A percentile compares a stretch with the other conserved stretches of the same genome.
phyloP scores from a whole-genome alignment of 2,113 vertebrate genomes.

The Baryphthengus martii region DNA sequence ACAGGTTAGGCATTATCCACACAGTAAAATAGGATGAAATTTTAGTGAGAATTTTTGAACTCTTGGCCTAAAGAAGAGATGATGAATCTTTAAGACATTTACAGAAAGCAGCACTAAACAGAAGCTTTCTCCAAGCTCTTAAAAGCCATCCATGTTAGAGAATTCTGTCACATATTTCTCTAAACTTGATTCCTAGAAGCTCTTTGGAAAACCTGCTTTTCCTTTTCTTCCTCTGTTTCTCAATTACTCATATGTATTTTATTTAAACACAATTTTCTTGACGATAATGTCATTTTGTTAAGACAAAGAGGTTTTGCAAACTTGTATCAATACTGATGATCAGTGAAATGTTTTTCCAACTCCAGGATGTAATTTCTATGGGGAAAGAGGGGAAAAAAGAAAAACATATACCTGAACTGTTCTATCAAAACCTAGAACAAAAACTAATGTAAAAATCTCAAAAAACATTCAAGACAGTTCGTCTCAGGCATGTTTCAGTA shows the following conservation, averaged over 20 bases:
- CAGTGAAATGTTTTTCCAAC: not conserved
- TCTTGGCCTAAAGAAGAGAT: not conserved
- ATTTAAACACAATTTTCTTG: not conserved
- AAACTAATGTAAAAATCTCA: not conserved
- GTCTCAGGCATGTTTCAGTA: not conserved
- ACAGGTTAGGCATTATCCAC: not conserved
- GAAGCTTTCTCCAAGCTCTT: not conserved
- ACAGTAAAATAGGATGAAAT: not conserved
- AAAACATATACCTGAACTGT: rapidly evolving
- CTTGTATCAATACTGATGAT: not conserved
- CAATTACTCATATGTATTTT: not conserved
- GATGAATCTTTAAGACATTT: not conserved
- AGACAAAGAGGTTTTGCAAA: not conserved
- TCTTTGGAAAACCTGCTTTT: not conserved
- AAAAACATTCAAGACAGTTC: not conserved
- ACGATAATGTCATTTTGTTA: not conserved
- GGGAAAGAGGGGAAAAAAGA: not conserved
- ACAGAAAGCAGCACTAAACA: not conserved
- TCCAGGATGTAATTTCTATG: not conserved
- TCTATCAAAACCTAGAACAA: not conserved
- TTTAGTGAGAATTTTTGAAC: not conserved
- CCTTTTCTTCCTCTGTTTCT: not conserved
- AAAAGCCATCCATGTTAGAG: not conserved
- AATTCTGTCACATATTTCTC: not conserved
- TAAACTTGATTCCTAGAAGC: not conserved